A percentile compares a stretch with the other conserved stretches of the same genome.
These are phyloP conservation scores for Paelopatides confundens DNA, from an alignment of 53 echinoderm and acorn worm genomes.

Conservation along the genomic window DNA sequence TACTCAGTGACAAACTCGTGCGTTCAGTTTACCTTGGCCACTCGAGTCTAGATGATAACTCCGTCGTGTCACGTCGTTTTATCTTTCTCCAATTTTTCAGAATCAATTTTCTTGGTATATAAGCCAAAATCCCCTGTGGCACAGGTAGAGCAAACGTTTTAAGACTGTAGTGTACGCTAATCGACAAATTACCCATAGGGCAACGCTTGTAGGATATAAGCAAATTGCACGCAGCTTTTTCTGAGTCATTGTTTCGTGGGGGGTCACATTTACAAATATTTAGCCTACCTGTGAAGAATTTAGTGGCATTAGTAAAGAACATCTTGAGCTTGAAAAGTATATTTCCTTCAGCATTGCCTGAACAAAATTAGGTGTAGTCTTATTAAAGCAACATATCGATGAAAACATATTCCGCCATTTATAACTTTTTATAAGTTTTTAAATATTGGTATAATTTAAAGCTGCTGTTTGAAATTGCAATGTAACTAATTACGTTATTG, in stretches of 20 bases:
- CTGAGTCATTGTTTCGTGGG: not conserved
- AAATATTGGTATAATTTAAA: too few species aligned
- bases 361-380: too few species aligned
- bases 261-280: not conserved
- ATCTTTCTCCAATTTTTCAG: not conserved
- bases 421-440: too few species aligned
- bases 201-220: too few species aligned
- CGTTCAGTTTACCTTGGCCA: not conserved
- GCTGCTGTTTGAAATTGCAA: too few species aligned
- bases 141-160: not conserved
- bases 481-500: too few species aligned
- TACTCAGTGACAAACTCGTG: not conserved
- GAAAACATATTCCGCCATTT: too few species aligned
- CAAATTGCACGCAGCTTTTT: too few species aligned
- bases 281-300: not conserved
- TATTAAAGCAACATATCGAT: too few species aligned
- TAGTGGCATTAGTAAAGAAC: too few species aligned
- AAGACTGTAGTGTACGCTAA: not conserved
- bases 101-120: conserved; percentile 1
- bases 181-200: not conserved
- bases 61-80: not conserved
- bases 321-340: not conserved
- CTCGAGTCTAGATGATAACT: not conserved
- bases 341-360: too few species aligned
- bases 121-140: conserved; percentile 17